Conservation (phyloP, 2,797 vertebrate species). For the Pseudochirops cupreus region DNA sequence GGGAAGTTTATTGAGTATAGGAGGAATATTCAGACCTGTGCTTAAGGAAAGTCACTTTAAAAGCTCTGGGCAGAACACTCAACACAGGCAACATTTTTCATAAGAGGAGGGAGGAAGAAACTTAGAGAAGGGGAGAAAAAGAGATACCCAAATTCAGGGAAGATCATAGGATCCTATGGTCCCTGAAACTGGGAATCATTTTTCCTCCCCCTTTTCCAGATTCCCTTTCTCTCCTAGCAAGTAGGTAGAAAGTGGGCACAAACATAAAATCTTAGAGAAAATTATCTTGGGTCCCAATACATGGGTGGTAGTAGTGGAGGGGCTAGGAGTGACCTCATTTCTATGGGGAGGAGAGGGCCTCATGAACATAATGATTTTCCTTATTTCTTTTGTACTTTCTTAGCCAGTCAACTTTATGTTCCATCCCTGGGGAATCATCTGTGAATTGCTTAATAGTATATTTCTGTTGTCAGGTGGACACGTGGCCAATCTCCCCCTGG, state of each 20-base stretch:
- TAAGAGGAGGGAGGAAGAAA: not conserved
- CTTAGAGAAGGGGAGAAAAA: not conserved
- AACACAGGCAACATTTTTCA: not conserved
- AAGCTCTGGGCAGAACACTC: not conserved
- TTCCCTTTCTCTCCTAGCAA: not conserved
- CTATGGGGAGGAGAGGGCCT: not conserved
- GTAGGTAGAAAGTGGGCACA: not conserved
- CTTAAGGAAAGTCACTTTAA: not conserved
- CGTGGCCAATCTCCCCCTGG: not conserved
- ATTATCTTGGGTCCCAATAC: not conserved
- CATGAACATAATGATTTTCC: not conserved
- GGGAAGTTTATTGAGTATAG: not conserved
- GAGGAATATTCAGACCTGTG: not conserved
- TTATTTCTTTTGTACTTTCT: not conserved
- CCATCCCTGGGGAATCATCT: not conserved
- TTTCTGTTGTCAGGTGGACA: not conserved
- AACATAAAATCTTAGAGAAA: not conserved
- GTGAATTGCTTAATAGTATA: not conserved
- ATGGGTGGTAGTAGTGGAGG: not conserved
- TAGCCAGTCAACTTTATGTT: not conserved
- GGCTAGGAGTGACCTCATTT: not conserved
- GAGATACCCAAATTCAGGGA: not conserved
- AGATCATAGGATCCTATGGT: not conserved
- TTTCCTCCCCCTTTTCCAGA: not conserved
- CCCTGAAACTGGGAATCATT: not conserved